These are phyloP conservation scores for Picus viridis DNA, from an alignment of 2,797 vertebrate genomes.

Conservation along the genomic window DNA sequence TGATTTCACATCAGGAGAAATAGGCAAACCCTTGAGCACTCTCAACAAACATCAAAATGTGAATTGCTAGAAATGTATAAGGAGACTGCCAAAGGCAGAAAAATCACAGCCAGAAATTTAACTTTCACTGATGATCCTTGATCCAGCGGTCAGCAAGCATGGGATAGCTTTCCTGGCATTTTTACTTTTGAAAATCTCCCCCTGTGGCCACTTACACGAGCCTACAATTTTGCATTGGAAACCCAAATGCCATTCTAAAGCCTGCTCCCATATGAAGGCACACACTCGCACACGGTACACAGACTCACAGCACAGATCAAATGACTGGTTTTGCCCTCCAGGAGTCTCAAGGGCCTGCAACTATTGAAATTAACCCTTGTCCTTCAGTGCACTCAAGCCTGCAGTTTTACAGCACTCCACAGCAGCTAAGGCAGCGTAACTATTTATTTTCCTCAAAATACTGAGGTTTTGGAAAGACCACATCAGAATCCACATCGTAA, in stretches of 20 bases:
- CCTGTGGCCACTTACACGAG: background rate
- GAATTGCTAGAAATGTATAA: conserved; percentile 5
- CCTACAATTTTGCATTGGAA: background rate
- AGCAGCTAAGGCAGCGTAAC: background rate
- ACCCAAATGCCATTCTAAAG: conserved; percentile 2
- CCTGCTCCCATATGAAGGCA: background rate
- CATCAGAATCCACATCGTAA: conserved; percentile 13
- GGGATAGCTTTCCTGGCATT: background rate
- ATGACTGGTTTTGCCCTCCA: background rate
- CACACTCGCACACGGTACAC: background rate
- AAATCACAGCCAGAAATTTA: background rate
- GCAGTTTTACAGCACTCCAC: background rate
- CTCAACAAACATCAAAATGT: conserved; percentile 14
- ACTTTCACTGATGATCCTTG: conserved; percentile 8
- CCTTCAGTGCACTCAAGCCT: background rate
- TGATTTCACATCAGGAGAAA: conserved; percentile 42
- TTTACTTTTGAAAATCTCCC: conserved; percentile 23
- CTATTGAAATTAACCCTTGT: background rate
- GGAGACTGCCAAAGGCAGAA: conserved; percentile 25
- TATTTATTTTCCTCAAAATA: background rate
- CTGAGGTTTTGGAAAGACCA: background rate
- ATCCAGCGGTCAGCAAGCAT: conserved; percentile 23
- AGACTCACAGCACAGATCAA: background rate
- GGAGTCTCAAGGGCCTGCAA: background rate
- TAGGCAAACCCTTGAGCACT: conserved; percentile 30